Base-by-base conservation (phyloP, 2,113 vertebrate genomes). In the Vicugna pacos region DNA sequence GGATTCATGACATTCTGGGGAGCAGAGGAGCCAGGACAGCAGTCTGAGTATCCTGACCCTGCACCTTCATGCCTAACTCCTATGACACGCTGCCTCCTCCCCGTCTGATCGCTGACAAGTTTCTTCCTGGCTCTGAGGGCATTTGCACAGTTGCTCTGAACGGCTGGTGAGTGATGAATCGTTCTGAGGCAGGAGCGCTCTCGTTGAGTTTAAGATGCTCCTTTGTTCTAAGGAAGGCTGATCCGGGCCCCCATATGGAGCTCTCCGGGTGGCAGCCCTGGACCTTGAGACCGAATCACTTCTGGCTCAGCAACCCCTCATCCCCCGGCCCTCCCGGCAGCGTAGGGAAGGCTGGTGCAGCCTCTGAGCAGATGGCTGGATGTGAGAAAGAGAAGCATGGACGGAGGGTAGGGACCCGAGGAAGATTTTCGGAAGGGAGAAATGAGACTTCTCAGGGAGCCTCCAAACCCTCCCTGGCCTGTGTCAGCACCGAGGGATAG, bases 141-240 rank as follows among this genome's bases (percentile, higher is more conserved):
- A 84, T 94, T 80, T 72, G 60, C 84, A 62, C 84, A 58, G 95
- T 95, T 62, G 60, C 94, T 96, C 56, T 82, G 91, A 97, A 79
- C 2, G 30, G 91, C 93, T 93, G 89, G 81, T 93, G 72, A 95
- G 82, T 94, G 94, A 97, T 93, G 95, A 94, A 94, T 96, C 84
- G 72, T 72, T 80, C n/a, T 13, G n/a, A 85, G 81, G 94, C 97
- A 82, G 88, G 95, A 96, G 87, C 60, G 67, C 82, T 85, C 35
- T 69, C 1, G 3, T 52, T 64, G 89, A 81, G 89, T 50, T 82
- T 80, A 94, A 97, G 96, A 96, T 94, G 62, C 82, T 86, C 91
- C 94, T 97, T 98, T 98, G 97, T 98, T 98, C 91, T 79, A 81
- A 95, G 93, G 93, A 81, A 87, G 96, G 82, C 93, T 46, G 81